phyloP scores from a whole-genome alignment of 2,888 invertebrate species.

The Ormyrus rosae region DNA sequence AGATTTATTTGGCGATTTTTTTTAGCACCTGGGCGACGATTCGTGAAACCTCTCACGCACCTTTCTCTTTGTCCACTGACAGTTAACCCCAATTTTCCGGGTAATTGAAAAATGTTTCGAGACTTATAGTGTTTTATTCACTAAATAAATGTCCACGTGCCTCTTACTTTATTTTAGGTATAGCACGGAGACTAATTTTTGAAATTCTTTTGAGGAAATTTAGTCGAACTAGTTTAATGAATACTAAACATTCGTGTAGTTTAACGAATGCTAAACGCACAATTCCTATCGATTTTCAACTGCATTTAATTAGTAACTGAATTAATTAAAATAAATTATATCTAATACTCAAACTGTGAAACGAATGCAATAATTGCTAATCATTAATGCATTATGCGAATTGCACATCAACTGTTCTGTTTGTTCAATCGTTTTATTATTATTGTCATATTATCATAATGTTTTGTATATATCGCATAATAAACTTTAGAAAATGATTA shows the following conservation, averaged over 20 bases:
- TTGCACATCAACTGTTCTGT: conserved; percentile 6
- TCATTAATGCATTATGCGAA: background rate
- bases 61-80: conserved; percentile 48
- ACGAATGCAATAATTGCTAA: conserved; percentile 17
- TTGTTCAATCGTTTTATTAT: background rate
- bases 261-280: too few relatives aligned
- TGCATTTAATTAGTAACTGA: background rate
- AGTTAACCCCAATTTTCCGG: conserved; percentile 57
- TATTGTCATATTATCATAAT: conserved; percentile 5
- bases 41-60: conserved; percentile 64
- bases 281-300: too few relatives aligned
- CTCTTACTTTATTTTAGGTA: too few relatives aligned
- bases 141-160: too few relatives aligned
- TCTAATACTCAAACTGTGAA: background rate
- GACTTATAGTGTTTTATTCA: too few relatives aligned
- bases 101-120: conserved; percentile 59
- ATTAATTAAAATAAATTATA: conserved; percentile 2
- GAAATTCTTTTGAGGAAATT: too few relatives aligned
- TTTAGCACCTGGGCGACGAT: conserved; percentile 67
- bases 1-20: conserved; percentile 70
- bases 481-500: background rate
- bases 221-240: too few relatives aligned
- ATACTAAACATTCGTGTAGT: too few relatives aligned
- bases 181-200: too few relatives aligned
- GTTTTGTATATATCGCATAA: background rate